These are phyloP conservation scores for Planococcus citri DNA, from an alignment of 1,140 invertebrate genomes.

Conservation along the genomic window DNA sequence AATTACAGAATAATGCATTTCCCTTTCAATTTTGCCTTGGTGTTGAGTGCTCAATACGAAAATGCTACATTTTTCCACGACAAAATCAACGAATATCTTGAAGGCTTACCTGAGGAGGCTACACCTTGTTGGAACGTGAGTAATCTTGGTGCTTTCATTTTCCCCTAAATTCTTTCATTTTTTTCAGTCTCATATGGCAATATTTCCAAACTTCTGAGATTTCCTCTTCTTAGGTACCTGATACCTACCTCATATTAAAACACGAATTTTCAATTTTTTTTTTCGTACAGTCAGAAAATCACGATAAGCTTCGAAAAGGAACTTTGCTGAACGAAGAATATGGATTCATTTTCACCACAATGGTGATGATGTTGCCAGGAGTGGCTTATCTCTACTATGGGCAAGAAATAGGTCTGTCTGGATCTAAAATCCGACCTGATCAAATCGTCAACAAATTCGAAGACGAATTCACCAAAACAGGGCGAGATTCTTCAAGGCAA, in stretches of 20 bases:
- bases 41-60: background rate
- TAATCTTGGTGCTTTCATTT: too few species aligned
- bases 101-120: background rate
- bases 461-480: slow-evolving; percentile 34
- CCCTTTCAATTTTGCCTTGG: background rate
- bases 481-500: slow-evolving; percentile 51
- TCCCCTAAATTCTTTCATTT: too few species aligned
- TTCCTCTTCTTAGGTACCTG: background rate
- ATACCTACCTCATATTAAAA: too few species aligned
- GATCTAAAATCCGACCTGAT: slow-evolving; percentile 42
- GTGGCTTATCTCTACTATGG: slow-evolving; percentile 63
- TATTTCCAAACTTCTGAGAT: background rate
- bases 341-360: slow-evolving; percentile 59
- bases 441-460: slow-evolving; percentile 39
- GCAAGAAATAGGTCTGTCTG: slow-evolving; percentile 62
- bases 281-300: slow-evolving; percentile 43
- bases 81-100: background rate
- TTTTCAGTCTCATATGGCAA: background rate
- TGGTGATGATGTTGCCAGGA: slow-evolving; percentile 55
- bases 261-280: too few species aligned
- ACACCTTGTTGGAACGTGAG: background rate
- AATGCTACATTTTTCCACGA: background rate
- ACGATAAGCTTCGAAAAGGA: slow-evolving; percentile 46
- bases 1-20: background rate
- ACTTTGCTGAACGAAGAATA: slow-evolving; percentile 42